Evolutionary conservation across 2,888 invertebrate genomes (phyloP).

Genomic region (Pherbina coryleti): DNA sequence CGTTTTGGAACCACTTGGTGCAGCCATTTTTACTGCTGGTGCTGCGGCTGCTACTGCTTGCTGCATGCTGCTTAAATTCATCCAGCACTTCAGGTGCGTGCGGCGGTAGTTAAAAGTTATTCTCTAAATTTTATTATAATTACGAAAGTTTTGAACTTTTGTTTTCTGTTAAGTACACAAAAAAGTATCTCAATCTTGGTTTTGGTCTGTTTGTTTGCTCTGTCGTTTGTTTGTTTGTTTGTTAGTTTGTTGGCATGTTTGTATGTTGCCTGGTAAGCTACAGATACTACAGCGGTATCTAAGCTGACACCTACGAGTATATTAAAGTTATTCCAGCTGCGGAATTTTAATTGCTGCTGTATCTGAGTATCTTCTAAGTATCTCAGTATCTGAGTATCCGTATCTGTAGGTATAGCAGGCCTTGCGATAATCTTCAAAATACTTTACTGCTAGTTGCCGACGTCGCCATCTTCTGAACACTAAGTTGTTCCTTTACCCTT

Average conservation of each 20-base stretch:
- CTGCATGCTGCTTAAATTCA: not conserved
- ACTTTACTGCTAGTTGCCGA: not conserved
- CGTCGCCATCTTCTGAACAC: not conserved
- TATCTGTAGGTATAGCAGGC: not conserved
- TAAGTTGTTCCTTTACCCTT: not conserved
- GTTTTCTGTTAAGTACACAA: constrained; percentile 9
- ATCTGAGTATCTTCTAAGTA: not conserved
- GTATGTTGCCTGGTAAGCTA: not conserved
- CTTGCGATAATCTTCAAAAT: constrained; percentile 16
- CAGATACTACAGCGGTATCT: not conserved
- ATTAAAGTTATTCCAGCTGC: constrained; percentile 17
- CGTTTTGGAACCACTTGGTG: not conserved
- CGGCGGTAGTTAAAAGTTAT: constrained; percentile 32
- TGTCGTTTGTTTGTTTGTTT: constrained; percentile 4
- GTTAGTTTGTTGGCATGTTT: not conserved
- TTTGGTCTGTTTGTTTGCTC: not conserved
- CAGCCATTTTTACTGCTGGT: no score
- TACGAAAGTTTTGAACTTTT: constrained; percentile 32
- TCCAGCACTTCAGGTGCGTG: constrained; percentile 21
- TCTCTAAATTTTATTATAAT: constrained; percentile 35
- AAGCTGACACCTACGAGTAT: constrained; percentile 19
- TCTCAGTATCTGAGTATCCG: not conserved
- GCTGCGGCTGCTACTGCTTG: no score
- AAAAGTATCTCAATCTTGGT: constrained; percentile 26
- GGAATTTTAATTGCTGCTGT: constrained; percentile 25